phyloP scores from a whole-genome alignment of 2,113 vertebrate species.

The Thomomys bottae region DNA sequence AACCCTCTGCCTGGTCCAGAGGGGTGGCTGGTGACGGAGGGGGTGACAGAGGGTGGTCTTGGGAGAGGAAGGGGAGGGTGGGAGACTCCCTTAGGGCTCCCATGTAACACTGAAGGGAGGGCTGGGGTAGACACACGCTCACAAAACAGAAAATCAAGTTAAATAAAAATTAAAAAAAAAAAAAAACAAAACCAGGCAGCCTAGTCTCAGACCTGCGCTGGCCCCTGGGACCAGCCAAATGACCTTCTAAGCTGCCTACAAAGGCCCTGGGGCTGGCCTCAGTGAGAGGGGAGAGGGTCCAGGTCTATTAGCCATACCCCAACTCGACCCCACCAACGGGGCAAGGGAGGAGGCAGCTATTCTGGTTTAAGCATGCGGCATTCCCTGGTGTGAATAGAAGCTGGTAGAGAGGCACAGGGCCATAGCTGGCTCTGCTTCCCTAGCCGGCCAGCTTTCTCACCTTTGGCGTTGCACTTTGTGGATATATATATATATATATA shows the following conservation, averaged over 20 bases:
- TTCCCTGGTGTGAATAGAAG: background rate
- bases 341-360: background rate
- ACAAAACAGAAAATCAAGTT: conserved; percentile 65
- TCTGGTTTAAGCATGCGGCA: conserved; percentile 40
- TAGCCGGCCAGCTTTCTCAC: conserved; percentile 34
- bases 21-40: conserved; percentile 60
- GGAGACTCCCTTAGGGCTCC: conserved; percentile 30
- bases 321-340: conserved; percentile 26
- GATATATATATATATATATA: background rate
- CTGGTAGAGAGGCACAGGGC: background rate
- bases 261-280: background rate
- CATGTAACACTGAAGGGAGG: conserved; percentile 50
- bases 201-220: background rate
- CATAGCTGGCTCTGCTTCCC: background rate
- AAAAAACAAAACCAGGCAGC: conserved; percentile 67
- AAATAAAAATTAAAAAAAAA: conserved; percentile 38
- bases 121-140: conserved; percentile 32
- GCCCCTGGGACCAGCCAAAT: conserved; percentile 10
- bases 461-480: conserved; percentile 62
- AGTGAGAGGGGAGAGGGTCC: background rate
- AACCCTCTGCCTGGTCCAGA: conserved; percentile 51
- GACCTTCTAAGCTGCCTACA: background rate
- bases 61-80: background rate
- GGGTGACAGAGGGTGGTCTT: background rate
- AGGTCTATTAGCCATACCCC: background rate